Percentiles rank a stretch among this genome's conserved stretches.
phyloP scores from a whole-genome alignment of 2,797 vertebrate genomes.

The Stomatorhinus walkeri region DNA sequence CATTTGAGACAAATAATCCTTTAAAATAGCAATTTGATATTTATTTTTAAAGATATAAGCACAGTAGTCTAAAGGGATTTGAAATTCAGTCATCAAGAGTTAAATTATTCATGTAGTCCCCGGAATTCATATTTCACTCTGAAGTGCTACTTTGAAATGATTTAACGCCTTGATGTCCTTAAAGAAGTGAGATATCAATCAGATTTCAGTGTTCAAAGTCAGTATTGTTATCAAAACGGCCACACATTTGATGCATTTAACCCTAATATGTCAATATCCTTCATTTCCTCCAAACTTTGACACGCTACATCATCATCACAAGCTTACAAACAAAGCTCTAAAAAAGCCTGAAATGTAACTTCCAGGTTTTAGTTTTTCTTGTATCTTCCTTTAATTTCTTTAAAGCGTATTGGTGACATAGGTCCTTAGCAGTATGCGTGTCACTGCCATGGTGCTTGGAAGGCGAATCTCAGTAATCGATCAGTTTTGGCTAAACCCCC shows the following conservation, averaged over 20 bases:
- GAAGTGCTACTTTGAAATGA: slow-evolving; percentile 2
- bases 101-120: background rate
- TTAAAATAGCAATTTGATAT: background rate
- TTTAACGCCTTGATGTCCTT: background rate
- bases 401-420: background rate
- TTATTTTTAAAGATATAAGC: background rate
- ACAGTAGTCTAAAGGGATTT: background rate
- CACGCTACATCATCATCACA: background rate
- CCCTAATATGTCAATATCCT: background rate
- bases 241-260: background rate
- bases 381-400: background rate
- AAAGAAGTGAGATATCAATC: background rate
- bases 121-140: background rate
- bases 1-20: background rate
- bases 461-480: background rate
- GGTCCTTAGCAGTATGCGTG: background rate
- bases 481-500: background rate
- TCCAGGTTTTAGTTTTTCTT: background rate
- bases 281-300: background rate
- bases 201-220: background rate
- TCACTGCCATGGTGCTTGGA: background rate
- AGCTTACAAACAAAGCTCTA: background rate
- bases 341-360: background rate
- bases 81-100: background rate
- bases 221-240: background rate